Evolutionary conservation across 2,113 vertebrate species (phyloP).

Genomic region (Synchiropus splendidus): DNA sequence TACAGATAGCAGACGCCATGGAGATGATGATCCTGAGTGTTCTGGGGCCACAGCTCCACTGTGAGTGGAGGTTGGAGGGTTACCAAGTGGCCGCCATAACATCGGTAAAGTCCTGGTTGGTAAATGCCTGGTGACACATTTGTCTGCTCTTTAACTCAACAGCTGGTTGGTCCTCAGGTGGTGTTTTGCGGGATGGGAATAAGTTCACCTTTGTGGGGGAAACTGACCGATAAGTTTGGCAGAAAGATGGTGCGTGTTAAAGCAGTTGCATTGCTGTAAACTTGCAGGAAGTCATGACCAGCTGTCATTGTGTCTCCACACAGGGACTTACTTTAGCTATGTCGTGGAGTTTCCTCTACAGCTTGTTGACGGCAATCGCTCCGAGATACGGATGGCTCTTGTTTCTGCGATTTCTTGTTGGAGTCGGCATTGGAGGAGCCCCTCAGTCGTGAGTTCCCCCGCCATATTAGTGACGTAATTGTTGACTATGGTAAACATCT

Average conservation of each 20-base stretch:
- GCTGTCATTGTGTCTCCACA: neutral
- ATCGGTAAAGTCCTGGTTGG: slow-evolving; percentile 68
- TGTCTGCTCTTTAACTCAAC: neutral
- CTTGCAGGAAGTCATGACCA: neutral
- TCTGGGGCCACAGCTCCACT: slow-evolving; percentile 87
- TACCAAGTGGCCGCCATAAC: slow-evolving; percentile 89
- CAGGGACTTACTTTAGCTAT: slow-evolving; percentile 72
- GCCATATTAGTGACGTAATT: neutral
- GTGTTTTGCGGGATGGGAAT: slow-evolving; percentile 92
- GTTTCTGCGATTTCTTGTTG: slow-evolving; percentile 77
- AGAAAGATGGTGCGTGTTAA: slow-evolving; percentile 75
- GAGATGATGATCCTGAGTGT: slow-evolving; percentile 98
- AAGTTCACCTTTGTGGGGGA: slow-evolving; percentile 86
- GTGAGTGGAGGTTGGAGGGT: slow-evolving; percentile 86
- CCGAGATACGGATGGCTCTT: slow-evolving; percentile 83
- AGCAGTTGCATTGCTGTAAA: neutral
- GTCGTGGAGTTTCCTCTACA: slow-evolving; percentile 78
- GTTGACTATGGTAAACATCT: too few species aligned
- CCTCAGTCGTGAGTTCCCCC: slow-evolving; percentile 82
- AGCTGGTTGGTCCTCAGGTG: slow-evolving; percentile 61
- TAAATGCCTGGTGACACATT: too few species aligned
- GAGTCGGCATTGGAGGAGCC: slow-evolving; percentile 83
- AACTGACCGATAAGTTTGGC: slow-evolving; percentile 85
- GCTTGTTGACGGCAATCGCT: slow-evolving; percentile 80
- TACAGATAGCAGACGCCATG: slow-evolving; percentile 91